Evolutionary conservation across 1,140 invertebrate genomes (phyloP).

Genomic region (Scaptomyza graminum): DNA sequence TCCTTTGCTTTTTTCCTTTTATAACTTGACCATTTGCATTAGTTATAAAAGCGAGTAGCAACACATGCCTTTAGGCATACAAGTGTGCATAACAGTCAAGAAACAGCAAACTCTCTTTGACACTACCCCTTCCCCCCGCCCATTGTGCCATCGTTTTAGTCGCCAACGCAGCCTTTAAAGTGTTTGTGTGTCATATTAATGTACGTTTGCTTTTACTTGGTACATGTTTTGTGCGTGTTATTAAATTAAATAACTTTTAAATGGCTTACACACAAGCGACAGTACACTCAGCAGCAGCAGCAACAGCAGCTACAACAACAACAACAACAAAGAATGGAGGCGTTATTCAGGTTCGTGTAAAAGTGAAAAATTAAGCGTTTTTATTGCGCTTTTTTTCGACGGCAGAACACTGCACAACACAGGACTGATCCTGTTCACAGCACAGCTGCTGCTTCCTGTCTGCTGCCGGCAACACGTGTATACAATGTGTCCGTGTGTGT

Average conservation of each 20-base stretch:
- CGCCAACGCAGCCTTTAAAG: slow-evolving; percentile 2
- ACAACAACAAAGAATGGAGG: slow-evolving; percentile 21
- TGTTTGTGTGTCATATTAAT: slow-evolving; percentile 45
- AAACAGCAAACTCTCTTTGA: not conserved
- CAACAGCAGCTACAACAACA: not conserved
- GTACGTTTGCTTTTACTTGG: slow-evolving; percentile 62
- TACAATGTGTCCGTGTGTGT: slow-evolving; percentile 36
- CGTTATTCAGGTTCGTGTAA: slow-evolving; percentile 61
- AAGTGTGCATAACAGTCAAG: not conserved
- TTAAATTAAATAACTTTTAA: slow-evolving; percentile 81
- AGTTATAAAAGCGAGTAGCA: too few relatives aligned
- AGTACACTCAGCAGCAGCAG: slow-evolving; percentile 22
- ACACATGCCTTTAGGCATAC: not conserved
- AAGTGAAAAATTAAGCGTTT: slow-evolving; percentile 83
- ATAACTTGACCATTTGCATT: too few relatives aligned
- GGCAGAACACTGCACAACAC: slow-evolving; percentile 52
- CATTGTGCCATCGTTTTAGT: slow-evolving; percentile 1
- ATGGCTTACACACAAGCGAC: slow-evolving; percentile 59
- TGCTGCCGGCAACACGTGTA: slow-evolving; percentile 69
- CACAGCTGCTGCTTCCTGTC: slow-evolving; percentile 7
- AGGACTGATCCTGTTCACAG: slow-evolving; percentile 5
- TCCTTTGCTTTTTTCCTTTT: too few relatives aligned
- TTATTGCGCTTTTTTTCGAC: slow-evolving; percentile 77
- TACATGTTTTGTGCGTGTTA: slow-evolving; percentile 74
- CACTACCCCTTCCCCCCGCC: too few relatives aligned